phyloP scores from a whole-genome alignment of 2,888 invertebrate species.

The Choristoneura rosaceana region DNA sequence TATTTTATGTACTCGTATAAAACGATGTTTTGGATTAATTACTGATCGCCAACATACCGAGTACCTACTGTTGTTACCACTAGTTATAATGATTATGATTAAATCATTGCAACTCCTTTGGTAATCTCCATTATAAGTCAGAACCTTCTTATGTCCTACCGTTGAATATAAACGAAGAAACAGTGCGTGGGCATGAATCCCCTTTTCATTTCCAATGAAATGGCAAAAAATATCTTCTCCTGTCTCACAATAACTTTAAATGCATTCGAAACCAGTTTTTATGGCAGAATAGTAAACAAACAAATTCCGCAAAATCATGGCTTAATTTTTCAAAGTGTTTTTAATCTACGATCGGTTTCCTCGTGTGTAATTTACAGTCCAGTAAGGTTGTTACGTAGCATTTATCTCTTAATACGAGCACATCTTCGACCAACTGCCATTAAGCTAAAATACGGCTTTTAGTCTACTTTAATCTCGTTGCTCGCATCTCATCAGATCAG shows the following conservation, averaged over 20 bases:
- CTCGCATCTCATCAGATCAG: constrained; percentile 58
- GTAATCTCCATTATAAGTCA: constrained; percentile 6
- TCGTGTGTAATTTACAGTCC: constrained; percentile 52
- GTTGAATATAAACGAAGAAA: constrained; percentile 13
- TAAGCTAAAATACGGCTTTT: constrained; percentile 66
- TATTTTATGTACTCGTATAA: too few relatives aligned
- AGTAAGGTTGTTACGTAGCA: constrained; percentile 47
- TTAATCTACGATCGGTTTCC: constrained; percentile 50
- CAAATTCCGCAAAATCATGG: constrained; percentile 44
- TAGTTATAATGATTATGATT: not conserved
- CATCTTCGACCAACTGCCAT: constrained; percentile 57
- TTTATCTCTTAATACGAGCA: constrained; percentile 57
- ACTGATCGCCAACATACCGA: too few relatives aligned
- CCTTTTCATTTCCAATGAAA: constrained; percentile 27
- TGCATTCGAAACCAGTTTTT: constrained; percentile 34
- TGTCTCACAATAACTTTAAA: not conserved
- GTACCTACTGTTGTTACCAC: not conserved
- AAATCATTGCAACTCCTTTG: not conserved
- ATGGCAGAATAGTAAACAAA: constrained; percentile 40
- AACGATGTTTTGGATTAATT: too few relatives aligned
- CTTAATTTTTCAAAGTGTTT: constrained; percentile 50
- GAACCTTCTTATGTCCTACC: not conserved
- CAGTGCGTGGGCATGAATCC: not conserved
- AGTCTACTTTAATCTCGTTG: constrained; percentile 58
- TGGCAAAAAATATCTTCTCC: constrained; percentile 21